A percentile compares a stretch with the other conserved stretches of the same genome.
phyloP scores from a whole-genome alignment of 2,797 vertebrate species.

The Sebastes vulpes region DNA sequence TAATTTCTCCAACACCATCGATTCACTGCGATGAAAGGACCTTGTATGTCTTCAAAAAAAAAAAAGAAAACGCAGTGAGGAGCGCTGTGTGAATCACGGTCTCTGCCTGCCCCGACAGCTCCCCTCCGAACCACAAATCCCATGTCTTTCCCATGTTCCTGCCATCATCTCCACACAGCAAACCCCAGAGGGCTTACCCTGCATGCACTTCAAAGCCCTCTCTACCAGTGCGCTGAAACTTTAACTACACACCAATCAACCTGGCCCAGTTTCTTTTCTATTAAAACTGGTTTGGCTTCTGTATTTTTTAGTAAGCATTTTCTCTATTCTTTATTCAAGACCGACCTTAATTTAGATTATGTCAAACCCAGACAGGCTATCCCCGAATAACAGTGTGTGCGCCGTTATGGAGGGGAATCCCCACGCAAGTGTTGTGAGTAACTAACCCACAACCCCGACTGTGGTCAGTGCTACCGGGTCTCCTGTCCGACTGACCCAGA shows the following conservation, averaged over 20 bases:
- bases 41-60: conserved; percentile 58
- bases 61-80: conserved; percentile 39
- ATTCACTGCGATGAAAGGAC: conserved; percentile 81
- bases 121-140: conserved; percentile 84
- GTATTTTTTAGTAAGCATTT: conserved; percentile 62
- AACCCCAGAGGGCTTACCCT: conserved; percentile 72
- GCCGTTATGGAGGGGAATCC: conserved; percentile 74
- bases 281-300: conserved; percentile 69
- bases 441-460: conserved; percentile 71
- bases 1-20: conserved; percentile 78
- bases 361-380: conserved; percentile 71
- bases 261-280: conserved; percentile 57
- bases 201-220: conserved; percentile 78
- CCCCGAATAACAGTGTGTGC: conserved; percentile 64
- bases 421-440: conserved; percentile 66
- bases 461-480: conserved; percentile 72
- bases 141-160: conserved; percentile 84
- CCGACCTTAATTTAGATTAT: conserved; percentile 72
- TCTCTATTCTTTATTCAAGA: conserved; percentile 37
- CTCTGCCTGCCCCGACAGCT: conserved; percentile 78
- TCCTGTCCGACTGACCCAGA: conserved; percentile 55
- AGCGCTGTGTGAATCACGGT: conserved; percentile 82
- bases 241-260: conserved; percentile 83
- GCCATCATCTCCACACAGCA: conserved; percentile 80
- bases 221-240: conserved; percentile 77